A percentile compares a stretch with the other conserved stretches of the same genome.
Conservation (phyloP, 2,888 invertebrate genomes). For the Melolontha melolontha region DNA sequence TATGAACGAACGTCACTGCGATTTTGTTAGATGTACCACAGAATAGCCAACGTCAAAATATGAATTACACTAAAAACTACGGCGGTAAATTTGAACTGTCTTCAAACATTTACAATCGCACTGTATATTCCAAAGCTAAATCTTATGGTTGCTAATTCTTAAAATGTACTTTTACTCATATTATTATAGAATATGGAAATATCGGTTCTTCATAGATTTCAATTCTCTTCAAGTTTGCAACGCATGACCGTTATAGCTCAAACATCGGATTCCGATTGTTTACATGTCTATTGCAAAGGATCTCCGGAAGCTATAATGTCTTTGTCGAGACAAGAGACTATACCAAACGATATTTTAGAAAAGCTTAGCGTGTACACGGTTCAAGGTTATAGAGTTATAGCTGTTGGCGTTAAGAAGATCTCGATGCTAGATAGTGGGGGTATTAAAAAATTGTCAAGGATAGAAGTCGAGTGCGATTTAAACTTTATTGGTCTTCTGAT, state of each 20-base stretch:
- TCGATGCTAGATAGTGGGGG: constrained; percentile 62
- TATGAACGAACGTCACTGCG: no score
- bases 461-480: constrained; percentile 84
- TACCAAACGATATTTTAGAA: constrained; percentile 81
- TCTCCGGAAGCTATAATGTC: constrained; percentile 91
- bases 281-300: constrained; percentile 90
- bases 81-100: no score
- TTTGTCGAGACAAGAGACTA: constrained; percentile 77
- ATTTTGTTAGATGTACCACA: no score
- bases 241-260: constrained; percentile 89
- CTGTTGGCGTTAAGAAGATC: constrained; percentile 80
- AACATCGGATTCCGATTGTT: constrained; percentile 76
- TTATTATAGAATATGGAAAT: constrained; percentile 62
- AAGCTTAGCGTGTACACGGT: constrained; percentile 86
- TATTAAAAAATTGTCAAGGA: constrained; percentile 77
- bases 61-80: no score
- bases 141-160: no score
- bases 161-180: neutral
- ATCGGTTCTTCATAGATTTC: constrained; percentile 78
- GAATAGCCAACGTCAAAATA: no score
- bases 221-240: constrained; percentile 87
- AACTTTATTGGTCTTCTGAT: constrained; percentile 90
- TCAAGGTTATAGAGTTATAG: constrained; percentile 93
- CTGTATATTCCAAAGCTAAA: no score
- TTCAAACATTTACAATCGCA: no score